Conservation (phyloP, 2,888 invertebrate species). For the Drosophila borborema region DNA sequence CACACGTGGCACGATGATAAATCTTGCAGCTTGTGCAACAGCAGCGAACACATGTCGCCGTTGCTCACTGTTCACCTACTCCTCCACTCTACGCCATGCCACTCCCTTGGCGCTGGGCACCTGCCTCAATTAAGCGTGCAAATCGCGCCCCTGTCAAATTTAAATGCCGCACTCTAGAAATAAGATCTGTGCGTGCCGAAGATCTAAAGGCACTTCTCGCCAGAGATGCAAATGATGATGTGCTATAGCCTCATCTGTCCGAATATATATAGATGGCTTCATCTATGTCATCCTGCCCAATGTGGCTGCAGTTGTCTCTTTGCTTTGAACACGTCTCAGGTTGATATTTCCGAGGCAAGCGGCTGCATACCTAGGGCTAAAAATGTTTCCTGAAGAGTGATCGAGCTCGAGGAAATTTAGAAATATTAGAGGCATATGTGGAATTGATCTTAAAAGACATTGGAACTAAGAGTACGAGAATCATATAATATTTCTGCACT, state of each 20-base stretch:
- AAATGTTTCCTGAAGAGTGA: background rate
- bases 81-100: background rate
- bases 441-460: background rate
- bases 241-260: constrained; percentile 1
- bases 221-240: constrained; percentile 18
- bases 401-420: background rate
- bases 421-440: background rate
- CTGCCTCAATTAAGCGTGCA: constrained; percentile 82
- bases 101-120: constrained; percentile 49
- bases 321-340: constrained; percentile 50
- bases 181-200: constrained; percentile 42
- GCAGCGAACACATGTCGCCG: constrained; percentile 69
- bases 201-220: constrained; percentile 62
- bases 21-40: constrained; percentile 76
- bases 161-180: constrained; percentile 67
- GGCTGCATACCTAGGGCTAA: constrained; percentile 7
- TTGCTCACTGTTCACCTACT: constrained; percentile 35
- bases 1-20: constrained; percentile 78
- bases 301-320: constrained; percentile 7
- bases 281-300: constrained; percentile 26
- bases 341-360: constrained; percentile 17
- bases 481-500: too few species aligned
- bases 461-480: too few species aligned
- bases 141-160: constrained; percentile 75
- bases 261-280: constrained; percentile 26